Evolutionary conservation across 2,888 invertebrate species (phyloP).

Genomic region (Heliconius aoede): DNA sequence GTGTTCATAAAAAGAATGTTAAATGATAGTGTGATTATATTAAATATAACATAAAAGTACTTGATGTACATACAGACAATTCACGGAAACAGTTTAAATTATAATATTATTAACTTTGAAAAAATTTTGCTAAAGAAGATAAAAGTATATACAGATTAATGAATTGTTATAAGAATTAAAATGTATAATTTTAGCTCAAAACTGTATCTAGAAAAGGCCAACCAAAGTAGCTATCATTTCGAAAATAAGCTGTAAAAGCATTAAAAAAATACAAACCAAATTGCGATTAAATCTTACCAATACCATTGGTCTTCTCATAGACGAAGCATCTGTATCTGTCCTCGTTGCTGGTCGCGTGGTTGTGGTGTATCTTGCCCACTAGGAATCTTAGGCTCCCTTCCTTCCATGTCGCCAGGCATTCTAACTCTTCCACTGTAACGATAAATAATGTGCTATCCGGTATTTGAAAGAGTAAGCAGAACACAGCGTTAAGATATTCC

Average conservation of each 20-base stretch:
- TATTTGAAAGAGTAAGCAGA: no score
- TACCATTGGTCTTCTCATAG: constrained; percentile 91
- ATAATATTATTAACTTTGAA: no score
- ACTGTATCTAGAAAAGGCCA: neutral
- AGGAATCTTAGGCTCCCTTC: constrained; percentile 96
- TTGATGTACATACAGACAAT: no score
- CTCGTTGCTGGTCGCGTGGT: constrained; percentile 95
- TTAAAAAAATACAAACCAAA: constrained; percentile 42
- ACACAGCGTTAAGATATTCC: no score
- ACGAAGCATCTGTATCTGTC: constrained; percentile 98
- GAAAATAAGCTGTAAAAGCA: neutral
- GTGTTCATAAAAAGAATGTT: no score
- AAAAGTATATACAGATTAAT: no score
- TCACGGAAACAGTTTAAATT: no score
- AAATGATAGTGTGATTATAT: no score
- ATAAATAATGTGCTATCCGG: neutral
- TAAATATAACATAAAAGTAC: no score
- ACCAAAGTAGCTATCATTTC: neutral
- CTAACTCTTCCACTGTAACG: constrained; percentile 91
- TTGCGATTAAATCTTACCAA: constrained; percentile 70
- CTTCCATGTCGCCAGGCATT: constrained; percentile 96
- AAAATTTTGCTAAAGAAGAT: no score
- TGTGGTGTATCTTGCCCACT: constrained; percentile 94
- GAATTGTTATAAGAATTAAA: no score
- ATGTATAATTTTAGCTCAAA: neutral